Conservation (phyloP, 1,140 invertebrate species). For the Pachyrhynchus sulphureomaculatus region DNA sequence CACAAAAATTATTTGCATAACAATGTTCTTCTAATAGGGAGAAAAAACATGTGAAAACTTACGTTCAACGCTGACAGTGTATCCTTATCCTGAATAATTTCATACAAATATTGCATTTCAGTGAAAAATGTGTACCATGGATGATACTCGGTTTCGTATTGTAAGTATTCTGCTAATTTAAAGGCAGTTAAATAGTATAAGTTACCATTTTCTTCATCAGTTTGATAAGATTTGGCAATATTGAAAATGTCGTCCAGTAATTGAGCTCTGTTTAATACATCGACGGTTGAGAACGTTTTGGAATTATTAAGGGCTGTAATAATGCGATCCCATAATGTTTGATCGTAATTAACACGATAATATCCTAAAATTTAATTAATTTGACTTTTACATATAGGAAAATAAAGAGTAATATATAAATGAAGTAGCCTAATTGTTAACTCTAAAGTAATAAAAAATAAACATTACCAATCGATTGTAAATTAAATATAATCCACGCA, state of each 20-base stretch:
- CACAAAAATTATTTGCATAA: no score
- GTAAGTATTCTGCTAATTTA: constrained; percentile 60
- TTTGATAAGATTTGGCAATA: constrained; percentile 48
- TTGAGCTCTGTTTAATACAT: constrained; percentile 55
- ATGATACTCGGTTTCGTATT: constrained; percentile 62
- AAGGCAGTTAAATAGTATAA: constrained; percentile 56
- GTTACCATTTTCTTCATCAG: constrained; percentile 31
- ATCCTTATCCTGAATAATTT: constrained; percentile 39
- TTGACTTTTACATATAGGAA: no score
- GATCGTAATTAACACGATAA: constrained; percentile 34
- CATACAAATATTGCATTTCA: constrained; percentile 57
- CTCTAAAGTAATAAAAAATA: no score
- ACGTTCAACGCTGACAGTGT: constrained; percentile 43
- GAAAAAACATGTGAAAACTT: no score
- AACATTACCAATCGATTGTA: constrained; percentile 63
- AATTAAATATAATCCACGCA: constrained; percentile 71
- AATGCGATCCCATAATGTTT: constrained; percentile 22
- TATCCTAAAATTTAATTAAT: constrained; percentile 28
- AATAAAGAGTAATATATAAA: no score
- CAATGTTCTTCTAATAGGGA: no score
- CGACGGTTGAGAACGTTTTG: constrained; percentile 4
- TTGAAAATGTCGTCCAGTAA: constrained; percentile 59
- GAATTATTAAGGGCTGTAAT: constrained; percentile 10
- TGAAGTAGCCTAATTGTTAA: no score
- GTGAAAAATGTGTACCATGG: constrained; percentile 65